Evolutionary conservation across 2,888 invertebrate genomes (phyloP), one percentile per base, ranked within the genome.

Genomic region (Pollenia griseotomentosa): DNA sequence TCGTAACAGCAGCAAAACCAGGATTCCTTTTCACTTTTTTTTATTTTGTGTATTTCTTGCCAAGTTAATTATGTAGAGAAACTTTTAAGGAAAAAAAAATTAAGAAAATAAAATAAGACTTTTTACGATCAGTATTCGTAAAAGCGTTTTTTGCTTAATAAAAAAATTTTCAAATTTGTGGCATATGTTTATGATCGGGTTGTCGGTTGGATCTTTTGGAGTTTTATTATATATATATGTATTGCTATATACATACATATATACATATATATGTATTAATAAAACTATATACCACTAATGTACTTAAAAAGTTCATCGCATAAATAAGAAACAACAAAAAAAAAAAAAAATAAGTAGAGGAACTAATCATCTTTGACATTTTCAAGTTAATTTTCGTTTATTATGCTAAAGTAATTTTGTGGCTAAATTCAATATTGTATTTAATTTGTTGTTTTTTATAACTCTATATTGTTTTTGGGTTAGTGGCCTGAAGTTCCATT

Each of bases 331-430:
- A 70, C 51, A 48, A n/a, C n/a, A n/a, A n/a, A n/a, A n/a, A 68
- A 83, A 74, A 78, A 77, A 80, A 48, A 79, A 81, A 77, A 80
- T 80, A 78, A 80, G 80, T 77, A 78, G 87, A 87, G 33, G 83
- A 83, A 87, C 84, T 81, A 84, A 87, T 87, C 84, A 87, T 87
- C 81, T 84, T 87, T 87, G 87, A 87, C 84, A 87, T 87, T 87
- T 87, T 87, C 81, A 87, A 84, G 87, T 87, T 81, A 87, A 87
- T 87, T 79, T 86, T 86, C 68, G 78, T 86, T 86, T 70, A 68
- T 68, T 57, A 80, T 80, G 16, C 55, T 71, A 51, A 57, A 81
- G 73, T 51, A 66, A 81, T 66, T 81, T 77, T 85, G 75, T 73
- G 81, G 59, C 66, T 70, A 59, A 14, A 48, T 66, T 48, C 66